Conservation (phyloP, 2,888 invertebrate species). For the Nasonia oneida region DNA sequence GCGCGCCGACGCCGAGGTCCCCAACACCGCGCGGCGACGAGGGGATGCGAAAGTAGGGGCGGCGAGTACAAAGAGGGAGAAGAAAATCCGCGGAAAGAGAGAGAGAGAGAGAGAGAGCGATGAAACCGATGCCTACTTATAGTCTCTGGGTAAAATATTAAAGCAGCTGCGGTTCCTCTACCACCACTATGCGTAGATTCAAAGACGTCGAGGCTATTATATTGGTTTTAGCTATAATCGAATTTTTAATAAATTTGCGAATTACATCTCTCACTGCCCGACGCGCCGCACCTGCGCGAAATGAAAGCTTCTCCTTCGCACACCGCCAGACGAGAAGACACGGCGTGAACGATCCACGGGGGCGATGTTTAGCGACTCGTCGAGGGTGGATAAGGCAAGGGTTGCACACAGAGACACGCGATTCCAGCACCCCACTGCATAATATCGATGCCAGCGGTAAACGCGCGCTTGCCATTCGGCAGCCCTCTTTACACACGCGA, state of each 20-base stretch:
- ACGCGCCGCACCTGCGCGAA: neutral
- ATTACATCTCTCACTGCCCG: no score
- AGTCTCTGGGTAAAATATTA: neutral
- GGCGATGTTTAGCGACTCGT: constrained; percentile 52
- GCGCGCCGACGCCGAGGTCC: neutral
- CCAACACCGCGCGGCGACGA: constrained; percentile 26
- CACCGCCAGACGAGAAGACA: neutral
- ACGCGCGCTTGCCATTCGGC: constrained; percentile 55
- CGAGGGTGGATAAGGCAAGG: constrained; percentile 61
- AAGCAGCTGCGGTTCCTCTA: constrained; percentile 8
- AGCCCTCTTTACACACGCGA: constrained; percentile 48
- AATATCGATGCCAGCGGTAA: constrained; percentile 56
- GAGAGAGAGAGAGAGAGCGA: neutral
- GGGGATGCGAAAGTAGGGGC: constrained; percentile 32
- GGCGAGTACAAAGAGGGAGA: constrained; percentile 10
- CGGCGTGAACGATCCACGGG: neutral
- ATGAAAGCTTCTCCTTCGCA: no score
- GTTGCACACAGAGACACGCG: constrained; percentile 53
- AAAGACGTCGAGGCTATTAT: neutral
- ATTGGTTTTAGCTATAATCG: neutral
- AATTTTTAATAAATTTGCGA: neutral
- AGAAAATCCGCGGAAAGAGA: constrained; percentile 22
- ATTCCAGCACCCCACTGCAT: constrained; percentile 60
- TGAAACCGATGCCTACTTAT: neutral
- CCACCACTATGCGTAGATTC: neutral